Base-by-base conservation (phyloP, 2,888 invertebrate genomes). In the Drosophila recens region DNA sequence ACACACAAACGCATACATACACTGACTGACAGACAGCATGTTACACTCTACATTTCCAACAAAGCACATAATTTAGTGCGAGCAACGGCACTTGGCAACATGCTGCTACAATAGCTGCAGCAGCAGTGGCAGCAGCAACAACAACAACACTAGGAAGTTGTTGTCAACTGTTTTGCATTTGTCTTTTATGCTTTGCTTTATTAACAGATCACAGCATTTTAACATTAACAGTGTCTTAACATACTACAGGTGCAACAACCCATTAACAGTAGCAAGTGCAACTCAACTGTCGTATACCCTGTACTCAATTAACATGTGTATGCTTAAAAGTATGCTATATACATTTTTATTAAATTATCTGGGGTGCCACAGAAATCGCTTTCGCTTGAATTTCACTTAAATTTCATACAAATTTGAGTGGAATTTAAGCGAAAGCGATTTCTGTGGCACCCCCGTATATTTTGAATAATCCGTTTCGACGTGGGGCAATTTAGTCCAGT, bases 161-260 rank as follows among this genome's bases (percentile, higher is more conserved):
- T 69, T 73, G 69, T 59, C 59, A 78, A 70, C 63, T 78, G 51
- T 56, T 74, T 67, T 33, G 75, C 63, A 67, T 51, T 74, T 79
- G 79, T 74, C 67, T 64, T 30, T 54, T 46, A 36, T 63, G 46
- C 62, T 73, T 59, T 23, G 73, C 42, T 78, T 73, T 73, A 66
- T 69, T 65, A 54, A 67, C 72, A 69, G 53, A 54, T 43, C 43
- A 23, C 46, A 48, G 20, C 54, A 51, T 46, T 17, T 65, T 63
- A 53, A 58, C 57, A 69, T n/a, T 53, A 61, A 48, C 67, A 78
- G 71, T 43, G 57, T 11, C 23, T 15, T 66, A 63, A 72, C 70
- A 76, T 48, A n/a, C 46, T 51, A 52, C 62, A 81, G 84, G 85
- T 82, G 79, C 87, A 87, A 66, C 77, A 87, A 87, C 79, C 84